phyloP scores from a whole-genome alignment of 2,113 vertebrate species.

The Ellobius talpinus region DNA sequence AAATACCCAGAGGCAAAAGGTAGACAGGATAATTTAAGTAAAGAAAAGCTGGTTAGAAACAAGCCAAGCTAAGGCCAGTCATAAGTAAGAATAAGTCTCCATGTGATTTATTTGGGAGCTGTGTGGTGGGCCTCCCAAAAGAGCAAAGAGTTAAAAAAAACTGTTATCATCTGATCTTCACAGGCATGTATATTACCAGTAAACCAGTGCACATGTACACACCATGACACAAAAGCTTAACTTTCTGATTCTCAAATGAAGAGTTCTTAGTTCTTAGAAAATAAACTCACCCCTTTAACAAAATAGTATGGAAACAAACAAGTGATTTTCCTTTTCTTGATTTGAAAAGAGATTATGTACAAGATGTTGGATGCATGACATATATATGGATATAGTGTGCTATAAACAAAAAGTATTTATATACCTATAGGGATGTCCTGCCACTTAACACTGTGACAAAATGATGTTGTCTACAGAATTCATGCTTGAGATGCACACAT shows the following conservation, averaged over 20 bases:
- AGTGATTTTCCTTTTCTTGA: background rate
- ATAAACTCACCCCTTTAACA: constrained; percentile 39
- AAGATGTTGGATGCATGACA: background rate
- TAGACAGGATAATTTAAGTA: background rate
- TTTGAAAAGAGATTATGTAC: background rate
- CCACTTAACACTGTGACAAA: background rate
- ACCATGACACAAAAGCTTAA: background rate
- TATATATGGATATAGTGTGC: background rate
- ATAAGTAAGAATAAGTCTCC: background rate
- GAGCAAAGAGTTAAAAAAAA: background rate
- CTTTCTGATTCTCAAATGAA: background rate
- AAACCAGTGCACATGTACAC: background rate
- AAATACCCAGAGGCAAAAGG: background rate
- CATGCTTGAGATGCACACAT: background rate
- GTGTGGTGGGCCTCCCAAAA: background rate
- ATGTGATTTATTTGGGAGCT: background rate
- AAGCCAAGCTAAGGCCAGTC: background rate
- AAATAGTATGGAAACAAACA: background rate
- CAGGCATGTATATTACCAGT: background rate
- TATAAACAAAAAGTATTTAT: background rate
- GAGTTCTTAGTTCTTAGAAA: constrained; percentile 16
- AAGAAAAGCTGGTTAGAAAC: background rate
- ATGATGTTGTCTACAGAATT: background rate
- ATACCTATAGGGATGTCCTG: background rate
- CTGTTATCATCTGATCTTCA: background rate